Evolutionary conservation across 2,113 vertebrate species (phyloP).

Genomic region (Halichoerus grypus): DNA sequence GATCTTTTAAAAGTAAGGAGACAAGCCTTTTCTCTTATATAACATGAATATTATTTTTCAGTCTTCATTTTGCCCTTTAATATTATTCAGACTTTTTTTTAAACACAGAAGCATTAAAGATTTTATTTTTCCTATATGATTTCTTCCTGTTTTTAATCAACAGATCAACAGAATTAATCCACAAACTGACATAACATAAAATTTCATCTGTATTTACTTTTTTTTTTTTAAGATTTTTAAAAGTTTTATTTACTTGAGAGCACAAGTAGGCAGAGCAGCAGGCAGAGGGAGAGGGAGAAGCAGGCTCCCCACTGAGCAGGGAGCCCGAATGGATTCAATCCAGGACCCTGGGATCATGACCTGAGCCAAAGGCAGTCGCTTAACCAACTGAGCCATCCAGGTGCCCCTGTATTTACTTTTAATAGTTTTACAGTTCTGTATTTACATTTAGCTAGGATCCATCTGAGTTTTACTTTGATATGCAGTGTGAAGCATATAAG

Average conservation of each 20-base stretch:
- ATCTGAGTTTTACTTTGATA: not conserved
- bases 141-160: constrained; percentile 1
- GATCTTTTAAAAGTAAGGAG: constrained; percentile 24
- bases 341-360: too few relatives aligned
- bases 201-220: constrained; percentile 10
- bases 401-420: not conserved
- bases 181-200: not conserved
- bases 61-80: not conserved
- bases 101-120: not conserved
- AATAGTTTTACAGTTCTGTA: not conserved
- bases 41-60: constrained; percentile 3
- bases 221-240: not conserved
- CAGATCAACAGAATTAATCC: not conserved
- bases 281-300: too few relatives aligned
- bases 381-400: too few relatives aligned
- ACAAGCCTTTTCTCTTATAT: not conserved
- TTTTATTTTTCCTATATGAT: not conserved
- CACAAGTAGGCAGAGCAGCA: too few relatives aligned
- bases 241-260: too few relatives aligned
- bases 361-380: too few relatives aligned
- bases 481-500: not conserved
- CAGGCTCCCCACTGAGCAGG: too few relatives aligned
- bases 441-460: not conserved
- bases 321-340: too few relatives aligned
- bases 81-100: not conserved